Evolutionary conservation across 2,797 vertebrate species (phyloP).

Genomic region (Cottoperca gobio): DNA sequence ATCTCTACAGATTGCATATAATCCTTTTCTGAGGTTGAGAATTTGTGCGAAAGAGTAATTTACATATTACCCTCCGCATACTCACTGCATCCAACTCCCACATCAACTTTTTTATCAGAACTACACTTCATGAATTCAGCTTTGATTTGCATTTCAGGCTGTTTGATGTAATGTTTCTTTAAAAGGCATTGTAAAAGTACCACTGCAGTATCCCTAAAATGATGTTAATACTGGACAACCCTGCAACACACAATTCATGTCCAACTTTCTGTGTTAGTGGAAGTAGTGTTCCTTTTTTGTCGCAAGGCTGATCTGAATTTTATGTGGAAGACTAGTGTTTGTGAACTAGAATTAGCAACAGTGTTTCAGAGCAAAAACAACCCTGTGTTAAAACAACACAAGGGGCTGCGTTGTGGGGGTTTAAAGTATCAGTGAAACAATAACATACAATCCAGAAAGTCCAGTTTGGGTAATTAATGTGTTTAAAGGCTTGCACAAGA

Average conservation of each 20-base stretch:
- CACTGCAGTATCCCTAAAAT: background rate
- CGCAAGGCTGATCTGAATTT: background rate
- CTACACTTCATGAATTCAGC: background rate
- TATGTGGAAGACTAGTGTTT: background rate
- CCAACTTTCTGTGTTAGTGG: slow-evolving; percentile 2
- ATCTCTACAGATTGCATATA: background rate
- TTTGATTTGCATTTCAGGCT: slow-evolving; percentile 11
- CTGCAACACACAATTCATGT: background rate
- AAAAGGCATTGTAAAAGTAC: background rate
- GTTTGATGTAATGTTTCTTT: slow-evolving; percentile 14
- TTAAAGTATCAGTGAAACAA: slow-evolving; percentile 1
- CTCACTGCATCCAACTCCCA: background rate
- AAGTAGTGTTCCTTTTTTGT: background rate
- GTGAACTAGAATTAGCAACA: background rate
- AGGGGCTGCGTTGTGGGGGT: background rate
- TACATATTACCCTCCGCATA: background rate
- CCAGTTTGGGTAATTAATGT: background rate
- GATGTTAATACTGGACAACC: background rate
- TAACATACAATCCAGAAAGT: slow-evolving; percentile 2
- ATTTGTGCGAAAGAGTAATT: slow-evolving; percentile 3
- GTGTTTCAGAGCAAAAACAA: background rate
- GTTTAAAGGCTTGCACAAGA: background rate
- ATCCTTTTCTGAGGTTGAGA: slow-evolving; percentile 8
- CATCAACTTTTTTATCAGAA: slow-evolving; percentile 1
- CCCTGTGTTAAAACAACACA: background rate